Evolutionary conservation across 2,113 vertebrate genomes (phyloP).

Genomic region (Phalacrocorax brasilianus): DNA sequence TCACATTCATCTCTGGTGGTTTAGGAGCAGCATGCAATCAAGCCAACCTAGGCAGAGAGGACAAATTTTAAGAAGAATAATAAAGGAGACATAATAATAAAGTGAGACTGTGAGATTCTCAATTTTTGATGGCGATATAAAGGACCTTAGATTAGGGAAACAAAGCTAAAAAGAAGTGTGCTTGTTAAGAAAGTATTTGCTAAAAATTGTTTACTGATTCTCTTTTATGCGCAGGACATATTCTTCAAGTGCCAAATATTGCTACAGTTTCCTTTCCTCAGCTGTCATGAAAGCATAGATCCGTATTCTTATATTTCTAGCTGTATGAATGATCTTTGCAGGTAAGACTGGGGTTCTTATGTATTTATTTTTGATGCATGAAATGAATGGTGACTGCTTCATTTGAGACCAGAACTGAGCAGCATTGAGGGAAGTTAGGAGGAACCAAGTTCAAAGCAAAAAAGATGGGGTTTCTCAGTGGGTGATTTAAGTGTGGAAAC

Average conservation of each 20-base stretch:
- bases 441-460: neutral
- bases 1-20: neutral
- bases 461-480: neutral
- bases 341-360: slow-evolving; percentile 81
- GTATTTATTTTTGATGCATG: neutral
- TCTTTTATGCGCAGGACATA: slow-evolving; percentile 79
- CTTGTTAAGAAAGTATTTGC: neutral
- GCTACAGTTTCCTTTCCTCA: slow-evolving; percentile 94
- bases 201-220: neutral
- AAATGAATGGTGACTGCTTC: neutral
- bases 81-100: neutral
- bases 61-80: neutral
- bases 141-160: neutral
- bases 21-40: neutral
- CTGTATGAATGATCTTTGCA: slow-evolving; percentile 95
- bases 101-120: neutral
- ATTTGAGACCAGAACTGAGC: neutral
- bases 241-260: slow-evolving; percentile 96
- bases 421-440: neutral
- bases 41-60: neutral
- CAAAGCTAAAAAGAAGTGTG: neutral
- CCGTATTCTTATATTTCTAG: slow-evolving; percentile 96
- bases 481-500: neutral
- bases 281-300: slow-evolving; percentile 96
- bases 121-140: neutral